These are phyloP conservation scores for Anthopleura sola DNA, from an alignment of 64 coral and sea anemone genomes.

Conservation along the genomic window DNA sequence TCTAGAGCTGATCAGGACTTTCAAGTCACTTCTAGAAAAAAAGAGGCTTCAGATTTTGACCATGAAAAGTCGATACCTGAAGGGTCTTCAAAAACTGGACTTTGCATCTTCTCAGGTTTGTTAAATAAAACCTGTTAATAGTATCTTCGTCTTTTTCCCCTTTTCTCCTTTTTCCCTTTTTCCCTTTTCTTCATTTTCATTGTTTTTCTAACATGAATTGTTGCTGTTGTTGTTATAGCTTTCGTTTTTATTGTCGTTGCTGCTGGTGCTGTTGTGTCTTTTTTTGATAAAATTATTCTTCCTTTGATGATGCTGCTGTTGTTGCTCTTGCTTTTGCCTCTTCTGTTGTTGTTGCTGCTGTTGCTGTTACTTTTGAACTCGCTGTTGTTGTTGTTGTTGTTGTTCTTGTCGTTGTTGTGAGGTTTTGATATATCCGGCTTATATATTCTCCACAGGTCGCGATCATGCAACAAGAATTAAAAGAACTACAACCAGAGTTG, in stretches of 20 bases:
- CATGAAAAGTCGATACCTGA: conserved; percentile 86
- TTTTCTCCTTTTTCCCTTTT: no score
- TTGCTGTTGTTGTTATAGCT: no score
- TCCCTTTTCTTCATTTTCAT: no score
- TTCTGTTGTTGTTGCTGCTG: not conserved
- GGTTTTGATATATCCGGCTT: not conserved
- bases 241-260: no score
- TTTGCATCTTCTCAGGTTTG: conserved; percentile 87
- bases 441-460: conserved; percentile 47
- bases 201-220: no score
- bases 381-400: not conserved
- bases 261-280: no score
- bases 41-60: conserved; percentile 88
- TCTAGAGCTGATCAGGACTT: conserved; percentile 89
- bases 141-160: no score
- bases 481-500: conserved; percentile 85
- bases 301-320: no score
- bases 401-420: not conserved
- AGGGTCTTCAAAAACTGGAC: conserved; percentile 92
- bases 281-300: no score
- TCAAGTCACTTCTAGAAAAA: conserved; percentile 84
- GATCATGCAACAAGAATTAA: conserved; percentile 94
- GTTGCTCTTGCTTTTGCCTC: no score
- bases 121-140: not conserved
- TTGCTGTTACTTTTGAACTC: not conserved